Base-by-base conservation (phyloP, 2,113 vertebrate genomes). In the Galeopterus variegatus region DNA sequence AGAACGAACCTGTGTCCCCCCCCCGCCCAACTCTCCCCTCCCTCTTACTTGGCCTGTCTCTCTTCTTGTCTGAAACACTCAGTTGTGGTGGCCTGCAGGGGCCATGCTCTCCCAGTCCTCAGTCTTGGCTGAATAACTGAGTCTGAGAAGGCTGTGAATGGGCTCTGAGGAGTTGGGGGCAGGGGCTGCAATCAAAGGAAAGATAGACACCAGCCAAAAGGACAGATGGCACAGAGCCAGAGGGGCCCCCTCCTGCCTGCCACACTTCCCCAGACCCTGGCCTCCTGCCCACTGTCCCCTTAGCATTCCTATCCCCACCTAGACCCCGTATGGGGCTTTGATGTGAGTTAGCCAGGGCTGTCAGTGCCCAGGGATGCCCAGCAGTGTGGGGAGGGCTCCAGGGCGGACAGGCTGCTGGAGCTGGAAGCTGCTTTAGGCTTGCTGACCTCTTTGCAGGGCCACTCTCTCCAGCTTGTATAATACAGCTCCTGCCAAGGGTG, bases 401-500 rank as follows among this genome's bases (percentile, higher is more conserved):
- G 88, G 84, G 80, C 86, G 77, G 69, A 94, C 72, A 90, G 15
- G 76, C 86, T 24, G 75, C 85, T 31, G 67, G 85, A 81, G 70
- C 94, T 90, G 97, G 87, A 93, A 96, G 97, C 92, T 52, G 98
- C 97, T 95, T 91, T 90, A 96, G 95, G 97, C 98, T 88, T 79
- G 95, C 97, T 98, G 99, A 99, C 98, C 98, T 98, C 95, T 98
- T 97, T 94, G 97, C 96, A 3, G 98, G 98, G 98, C 91, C 93
- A 97, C 88, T 98, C 98, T 97, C 97, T 79, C 93, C 96, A 81
- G 98, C 98, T 98, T 99, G 99, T 99, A 98, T 98, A 98, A 99
- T 98, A 99, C 91, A 97, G 97, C 97, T 97, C 98, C 98, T 96
- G 99, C 98, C 98, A 98, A 98, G 98, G 95, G 83, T 95, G 97